Evolutionary conservation across 2,113 vertebrate species (phyloP).

Genomic region (Onychorhynchus coronatus): DNA sequence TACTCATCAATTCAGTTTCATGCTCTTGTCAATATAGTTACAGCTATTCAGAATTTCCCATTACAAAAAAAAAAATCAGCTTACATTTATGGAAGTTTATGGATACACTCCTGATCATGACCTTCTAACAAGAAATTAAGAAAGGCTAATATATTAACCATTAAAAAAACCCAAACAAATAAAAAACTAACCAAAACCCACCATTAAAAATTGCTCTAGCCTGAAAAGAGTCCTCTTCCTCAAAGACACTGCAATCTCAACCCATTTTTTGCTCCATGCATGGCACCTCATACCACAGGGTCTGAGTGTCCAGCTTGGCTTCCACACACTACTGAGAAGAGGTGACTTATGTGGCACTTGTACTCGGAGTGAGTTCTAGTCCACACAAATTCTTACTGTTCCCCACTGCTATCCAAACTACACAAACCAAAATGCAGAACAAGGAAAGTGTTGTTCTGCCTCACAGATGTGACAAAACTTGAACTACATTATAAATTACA

Average conservation of each 20-base stretch:
- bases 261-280: accelerated
- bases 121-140: background rate
- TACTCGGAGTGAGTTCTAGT: background rate
- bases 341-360: accelerated
- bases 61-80: background rate
- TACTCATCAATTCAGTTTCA: background rate
- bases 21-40: background rate
- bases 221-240: background rate
- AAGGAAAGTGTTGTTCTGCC: background rate
- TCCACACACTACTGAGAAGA: background rate
- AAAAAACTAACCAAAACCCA: background rate
- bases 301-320: accelerated
- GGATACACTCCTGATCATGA: background rate
- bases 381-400: background rate
- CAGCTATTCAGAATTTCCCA: background rate
- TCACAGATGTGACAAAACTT: background rate
- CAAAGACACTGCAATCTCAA: background rate
- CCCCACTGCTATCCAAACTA: background rate
- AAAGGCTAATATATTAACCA: background rate
- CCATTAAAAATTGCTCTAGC: background rate
- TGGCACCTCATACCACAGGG: background rate
- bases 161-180: background rate
- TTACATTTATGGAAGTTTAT: background rate
- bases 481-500: background rate
- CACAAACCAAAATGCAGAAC: background rate